These are phyloP conservation scores for Caenorhabditis sinica DNA, from an alignment of 2,888 invertebrate genomes.

Conservation along the genomic window DNA sequence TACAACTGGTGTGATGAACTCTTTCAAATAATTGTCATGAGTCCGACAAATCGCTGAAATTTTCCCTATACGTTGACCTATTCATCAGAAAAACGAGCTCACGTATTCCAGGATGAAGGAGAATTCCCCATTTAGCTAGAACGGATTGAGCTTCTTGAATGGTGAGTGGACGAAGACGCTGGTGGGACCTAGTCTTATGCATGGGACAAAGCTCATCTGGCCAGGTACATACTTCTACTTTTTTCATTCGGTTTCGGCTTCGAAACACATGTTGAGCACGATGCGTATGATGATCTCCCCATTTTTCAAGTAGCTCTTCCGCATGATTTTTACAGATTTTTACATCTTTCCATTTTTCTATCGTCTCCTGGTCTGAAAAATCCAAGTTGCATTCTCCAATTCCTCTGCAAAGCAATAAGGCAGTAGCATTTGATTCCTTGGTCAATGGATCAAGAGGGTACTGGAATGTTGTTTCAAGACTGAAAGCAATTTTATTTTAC, in stretches of 20 bases:
- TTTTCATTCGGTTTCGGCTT: no score
- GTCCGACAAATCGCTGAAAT: neutral
- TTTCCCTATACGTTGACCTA: neutral
- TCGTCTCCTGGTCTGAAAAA: neutral
- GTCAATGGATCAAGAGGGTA: no score
- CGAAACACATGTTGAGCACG: no score
- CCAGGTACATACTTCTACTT: neutral
- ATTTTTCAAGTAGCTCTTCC: neutral
- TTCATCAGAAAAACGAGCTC: neutral
- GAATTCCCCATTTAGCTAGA: neutral
- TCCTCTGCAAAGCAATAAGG: neutral
- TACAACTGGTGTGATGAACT: no score
- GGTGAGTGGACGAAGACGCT: neutral
- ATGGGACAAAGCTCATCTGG: neutral
- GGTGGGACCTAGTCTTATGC: neutral
- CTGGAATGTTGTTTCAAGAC: no score
- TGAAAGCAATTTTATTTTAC: no score
- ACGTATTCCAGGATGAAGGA: constrained; percentile 19
- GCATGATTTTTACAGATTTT: neutral
- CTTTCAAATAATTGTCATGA: neutral
- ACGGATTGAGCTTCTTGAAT: neutral
- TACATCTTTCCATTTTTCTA: neutral
- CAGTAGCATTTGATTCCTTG: neutral
- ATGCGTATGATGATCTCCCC: neutral
- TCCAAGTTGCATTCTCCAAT: neutral